Base-by-base conservation (phyloP, 2,888 invertebrate genomes). In the Dendrolimus pini region DNA sequence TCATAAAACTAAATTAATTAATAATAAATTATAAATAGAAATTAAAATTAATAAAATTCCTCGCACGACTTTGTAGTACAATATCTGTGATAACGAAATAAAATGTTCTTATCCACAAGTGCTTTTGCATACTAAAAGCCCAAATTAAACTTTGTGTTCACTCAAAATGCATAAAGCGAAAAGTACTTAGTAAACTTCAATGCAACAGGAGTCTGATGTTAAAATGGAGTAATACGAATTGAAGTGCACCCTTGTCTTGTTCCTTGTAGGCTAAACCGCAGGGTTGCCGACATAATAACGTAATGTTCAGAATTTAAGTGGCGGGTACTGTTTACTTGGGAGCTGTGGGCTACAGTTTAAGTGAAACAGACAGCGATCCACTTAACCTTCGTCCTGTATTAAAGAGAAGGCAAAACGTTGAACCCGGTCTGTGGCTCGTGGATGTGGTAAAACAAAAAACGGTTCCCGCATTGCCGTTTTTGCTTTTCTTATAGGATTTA, bases 371-470 rank as follows among this genome's bases (percentile, higher is more conserved):
- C 88, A 83, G 77, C 76, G 64, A 70, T 69, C 82, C 83, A 86
- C 85, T 88, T 88, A 85, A 85, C 87, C 87, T 84, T 83, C 78
- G 75, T 81, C 81, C 78, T 78, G 77, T 81, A 78, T 83, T 80
- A 81, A 82, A 80, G 72, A 72, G 74, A 77, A 82, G 77, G 78
- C 80, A 74, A 83, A 80, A 71, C 82, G 74, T 80, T 82, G 82
- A 82, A 83, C 81, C 71, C 77, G 58, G 66, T 65, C 65, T 56
- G 54, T 52, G 52, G 52, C 55, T 54, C 54, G 47, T 10, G 47
- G 47, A 9, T 47, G 47, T 10, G 47, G 47, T 47, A 47, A 47
- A 47, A 47, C 47, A 47, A 47, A 47, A 47, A 47, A 9, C 47
- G 12, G 12, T 47, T 47, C 47, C 12, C 47, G 9, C 47, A 47